Percentiles rank a stretch among this genome's conserved stretches.
These are phyloP conservation scores for Geotrypetes seraphini DNA, from an alignment of 2,797 vertebrate species.

Conservation along the genomic window DNA sequence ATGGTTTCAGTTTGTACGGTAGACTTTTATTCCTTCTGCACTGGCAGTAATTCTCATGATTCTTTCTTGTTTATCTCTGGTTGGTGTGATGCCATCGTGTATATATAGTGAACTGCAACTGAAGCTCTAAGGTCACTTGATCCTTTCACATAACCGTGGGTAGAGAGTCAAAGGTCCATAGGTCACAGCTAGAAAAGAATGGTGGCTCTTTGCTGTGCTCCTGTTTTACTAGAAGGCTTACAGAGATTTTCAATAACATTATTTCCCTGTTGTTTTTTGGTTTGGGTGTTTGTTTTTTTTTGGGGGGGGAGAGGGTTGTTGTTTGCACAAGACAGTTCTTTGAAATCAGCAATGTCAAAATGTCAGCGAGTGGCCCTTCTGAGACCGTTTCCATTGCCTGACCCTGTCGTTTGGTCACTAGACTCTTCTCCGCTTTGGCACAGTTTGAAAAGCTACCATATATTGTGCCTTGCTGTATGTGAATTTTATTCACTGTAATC, in stretches of 20 bases:
- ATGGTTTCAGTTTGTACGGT: neutral
- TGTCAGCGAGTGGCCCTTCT: conserved; percentile 28
- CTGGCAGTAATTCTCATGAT: neutral
- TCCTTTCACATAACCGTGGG: neutral
- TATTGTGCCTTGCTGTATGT: too few species aligned
- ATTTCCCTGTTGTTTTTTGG: neutral
- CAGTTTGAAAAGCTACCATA: conserved; percentile 21
- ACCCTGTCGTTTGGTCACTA: conserved; percentile 16
- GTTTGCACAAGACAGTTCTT: neutral
- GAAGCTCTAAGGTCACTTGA: neutral
- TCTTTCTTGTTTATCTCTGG: neutral
- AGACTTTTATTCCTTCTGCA: neutral
- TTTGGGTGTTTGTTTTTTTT: neutral
- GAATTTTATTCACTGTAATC: too few species aligned
- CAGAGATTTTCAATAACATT: neutral
- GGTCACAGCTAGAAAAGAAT: neutral
- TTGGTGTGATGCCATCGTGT: neutral
- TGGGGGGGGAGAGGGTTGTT: too few species aligned
- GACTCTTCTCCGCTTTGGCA: conserved; percentile 20
- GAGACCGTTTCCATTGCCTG: conserved; percentile 27
- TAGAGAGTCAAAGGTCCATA: neutral
- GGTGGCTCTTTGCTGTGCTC: neutral
- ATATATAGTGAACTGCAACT: too few species aligned
- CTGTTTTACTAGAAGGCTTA: too few species aligned
- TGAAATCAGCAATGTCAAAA: conserved; percentile 27